phyloP scores from a whole-genome alignment of 2,797 vertebrate species.

The Phrynocephalus forsythii region DNA sequence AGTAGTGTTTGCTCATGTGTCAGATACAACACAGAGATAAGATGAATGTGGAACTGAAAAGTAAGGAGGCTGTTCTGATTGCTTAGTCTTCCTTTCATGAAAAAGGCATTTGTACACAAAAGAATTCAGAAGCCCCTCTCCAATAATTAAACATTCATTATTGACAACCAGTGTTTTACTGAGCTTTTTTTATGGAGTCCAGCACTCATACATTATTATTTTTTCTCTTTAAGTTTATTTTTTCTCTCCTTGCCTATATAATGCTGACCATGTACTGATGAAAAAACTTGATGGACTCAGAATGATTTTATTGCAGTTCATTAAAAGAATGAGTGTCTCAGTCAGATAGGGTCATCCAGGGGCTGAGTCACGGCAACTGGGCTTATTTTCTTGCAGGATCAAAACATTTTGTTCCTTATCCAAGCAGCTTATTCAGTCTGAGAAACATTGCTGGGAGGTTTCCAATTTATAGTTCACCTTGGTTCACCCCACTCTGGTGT shows the following conservation, averaged over 20 bases:
- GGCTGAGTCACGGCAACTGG: too few relatives aligned
- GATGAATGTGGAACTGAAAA: constrained; percentile 46
- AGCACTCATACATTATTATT: fast-evolving
- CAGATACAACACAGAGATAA: constrained; percentile 44
- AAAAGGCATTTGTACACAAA: constrained; percentile 17
- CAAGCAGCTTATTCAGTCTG: too few relatives aligned
- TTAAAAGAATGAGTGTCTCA: constrained; percentile 2
- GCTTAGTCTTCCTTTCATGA: constrained; percentile 32
- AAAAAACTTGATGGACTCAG: neutral
- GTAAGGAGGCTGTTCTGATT: constrained; percentile 34
- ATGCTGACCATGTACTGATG: constrained; percentile 6
- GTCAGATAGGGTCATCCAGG: neutral
- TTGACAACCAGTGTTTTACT: neutral
- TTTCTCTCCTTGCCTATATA: neutral
- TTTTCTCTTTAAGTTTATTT: constrained; percentile 12
- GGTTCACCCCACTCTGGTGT: too few relatives aligned
- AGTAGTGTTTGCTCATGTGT: constrained; percentile 42
- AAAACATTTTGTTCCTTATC: too few relatives aligned
- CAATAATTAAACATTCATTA: constrained; percentile 35
- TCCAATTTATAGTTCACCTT: too few relatives aligned
- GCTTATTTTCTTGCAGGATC: too few relatives aligned
- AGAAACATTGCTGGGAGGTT: too few relatives aligned
- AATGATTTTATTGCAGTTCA: neutral
- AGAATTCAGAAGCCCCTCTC: constrained; percentile 1
- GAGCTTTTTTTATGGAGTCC: neutral